Evolutionary conservation across 1,140 invertebrate genomes (phyloP), one percentile per base, ranked within the genome.

Genomic region (Leucophenga varia): DNA sequence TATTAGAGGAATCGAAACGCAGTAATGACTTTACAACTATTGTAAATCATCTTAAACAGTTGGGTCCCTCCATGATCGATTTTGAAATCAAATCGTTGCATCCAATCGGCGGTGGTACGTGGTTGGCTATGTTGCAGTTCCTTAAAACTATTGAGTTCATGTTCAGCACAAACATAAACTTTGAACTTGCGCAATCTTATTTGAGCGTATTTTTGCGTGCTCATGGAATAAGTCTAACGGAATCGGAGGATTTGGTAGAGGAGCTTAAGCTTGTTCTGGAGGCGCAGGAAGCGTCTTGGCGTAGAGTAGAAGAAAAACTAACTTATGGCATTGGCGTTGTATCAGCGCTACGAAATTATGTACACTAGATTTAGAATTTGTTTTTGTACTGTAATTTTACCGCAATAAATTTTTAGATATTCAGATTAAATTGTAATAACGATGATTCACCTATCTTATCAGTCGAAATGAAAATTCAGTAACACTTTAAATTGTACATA

Each of bases 151-250:
- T 97, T 6, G 76, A 83, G 31, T 77, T 75, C 43, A 85, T 90
- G 76, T 79, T 97, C 2, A 77, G 82, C 47, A 88, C 80, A 2
- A 91, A 90, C 58, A 83, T 74, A 53, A 83, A 97, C 77, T 97
- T 94, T 79, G 95, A 98, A 79, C 75, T 97, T n/a, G 84, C 86
- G 0, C 90, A 97, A 73, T 86, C 93, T 1, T 97, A 95, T 79
- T 79, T 98, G n/a, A 86, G 84, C 39, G 78, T 97, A 13, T 97
- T 96, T 79, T 72, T 98, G 9, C 95, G 96, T 77, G 82, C 85
- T 20, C 92, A 97, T 70, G 84, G 85, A 2, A 80, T 82, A 35
- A 64, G 75, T 10, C 78, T 94, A 28, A 77, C 82, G 1, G 71
- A 80, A 38, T 80, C 82, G 12, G 57, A 77, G 13, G 75, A 80